Percentiles rank a stretch among this genome's conserved stretches.
Conservation (phyloP, 2,888 invertebrate genomes). For the Dione juno region DNA sequence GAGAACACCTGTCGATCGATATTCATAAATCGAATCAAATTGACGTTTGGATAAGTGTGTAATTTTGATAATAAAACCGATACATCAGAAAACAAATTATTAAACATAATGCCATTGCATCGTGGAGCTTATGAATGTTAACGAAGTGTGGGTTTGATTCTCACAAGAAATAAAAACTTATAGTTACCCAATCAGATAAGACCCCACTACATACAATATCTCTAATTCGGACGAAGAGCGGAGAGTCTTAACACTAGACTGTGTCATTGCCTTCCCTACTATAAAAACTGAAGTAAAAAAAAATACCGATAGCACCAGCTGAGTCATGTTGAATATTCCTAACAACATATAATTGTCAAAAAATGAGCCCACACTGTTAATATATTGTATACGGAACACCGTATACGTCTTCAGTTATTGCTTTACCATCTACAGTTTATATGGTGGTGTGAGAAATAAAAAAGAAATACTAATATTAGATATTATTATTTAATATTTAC, state of each 20-base stretch:
- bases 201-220: no score
- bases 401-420: not conserved
- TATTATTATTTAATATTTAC: not conserved
- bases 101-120: no score
- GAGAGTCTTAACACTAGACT: no score
- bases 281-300: no score
- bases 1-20: conserved; percentile 18
- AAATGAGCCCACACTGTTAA: not conserved
- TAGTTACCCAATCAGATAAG: no score
- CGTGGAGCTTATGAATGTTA: no score
- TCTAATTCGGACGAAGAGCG: no score
- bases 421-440: not conserved
- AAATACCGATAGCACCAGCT: no score
- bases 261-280: no score
- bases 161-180: no score
- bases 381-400: not conserved
- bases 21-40: conserved; percentile 19
- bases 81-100: not conserved
- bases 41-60: not conserved
- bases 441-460: not conserved
- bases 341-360: not conserved
- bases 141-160: no score
- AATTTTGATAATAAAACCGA: conserved; percentile 31
- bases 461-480: not conserved
- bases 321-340: not conserved